phyloP scores from a whole-genome alignment of 2,888 invertebrate species.

The Himalopsyche japonica region DNA sequence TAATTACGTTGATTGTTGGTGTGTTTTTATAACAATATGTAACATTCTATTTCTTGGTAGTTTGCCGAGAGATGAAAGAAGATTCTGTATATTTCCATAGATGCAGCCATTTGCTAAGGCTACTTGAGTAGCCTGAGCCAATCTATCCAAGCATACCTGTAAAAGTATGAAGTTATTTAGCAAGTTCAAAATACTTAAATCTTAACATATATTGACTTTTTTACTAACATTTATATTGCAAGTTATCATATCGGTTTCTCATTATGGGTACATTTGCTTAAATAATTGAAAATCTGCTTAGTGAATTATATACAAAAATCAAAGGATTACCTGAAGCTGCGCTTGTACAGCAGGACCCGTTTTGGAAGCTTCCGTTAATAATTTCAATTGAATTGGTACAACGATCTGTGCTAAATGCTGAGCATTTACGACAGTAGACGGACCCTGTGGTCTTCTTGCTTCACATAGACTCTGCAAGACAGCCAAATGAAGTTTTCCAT shows the following conservation, averaged over 20 bases:
- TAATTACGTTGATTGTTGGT: slow-evolving; percentile 53
- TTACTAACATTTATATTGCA: no score
- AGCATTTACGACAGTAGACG: slow-evolving; percentile 66
- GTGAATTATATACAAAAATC: not conserved
- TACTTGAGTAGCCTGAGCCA: slow-evolving; percentile 83
- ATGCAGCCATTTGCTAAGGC: slow-evolving; percentile 77
- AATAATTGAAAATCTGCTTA: not conserved
- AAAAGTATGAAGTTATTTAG: slow-evolving; percentile 42
- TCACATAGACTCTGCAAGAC: slow-evolving; percentile 68
- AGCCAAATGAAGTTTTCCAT: slow-evolving; percentile 70
- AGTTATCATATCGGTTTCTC: no score
- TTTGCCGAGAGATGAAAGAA: slow-evolving; percentile 63
- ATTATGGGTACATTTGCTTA: no score
- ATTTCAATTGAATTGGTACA: slow-evolving; percentile 54
- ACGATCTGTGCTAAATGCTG: slow-evolving; percentile 63
- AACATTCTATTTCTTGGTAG: slow-evolving; percentile 69
- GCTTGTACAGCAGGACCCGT: slow-evolving; percentile 50
- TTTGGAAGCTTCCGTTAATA: slow-evolving; percentile 46
- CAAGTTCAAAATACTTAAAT: not conserved
- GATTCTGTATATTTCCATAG: slow-evolving; percentile 75
- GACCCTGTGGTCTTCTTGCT: slow-evolving; percentile 52
- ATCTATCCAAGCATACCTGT: slow-evolving; percentile 72
- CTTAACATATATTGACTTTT: no score
- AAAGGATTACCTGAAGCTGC: slow-evolving; percentile 50
- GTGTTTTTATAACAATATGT: slow-evolving; percentile 65